Evolutionary conservation across 2,888 invertebrate genomes (phyloP), one percentile per base, ranked within the genome.

Genomic region (Lobophora halterata): DNA sequence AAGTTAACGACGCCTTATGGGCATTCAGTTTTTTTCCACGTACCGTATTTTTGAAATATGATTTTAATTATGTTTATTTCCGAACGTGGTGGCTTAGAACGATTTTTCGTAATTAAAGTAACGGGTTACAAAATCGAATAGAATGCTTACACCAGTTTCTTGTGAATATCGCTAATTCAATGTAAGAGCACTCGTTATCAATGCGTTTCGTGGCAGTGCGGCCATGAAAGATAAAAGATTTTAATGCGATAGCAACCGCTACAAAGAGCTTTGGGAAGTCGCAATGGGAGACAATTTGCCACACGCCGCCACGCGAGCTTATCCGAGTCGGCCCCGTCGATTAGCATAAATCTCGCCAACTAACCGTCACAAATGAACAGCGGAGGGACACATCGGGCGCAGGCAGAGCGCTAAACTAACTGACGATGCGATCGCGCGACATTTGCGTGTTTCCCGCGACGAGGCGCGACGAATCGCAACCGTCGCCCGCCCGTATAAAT

Each of bases 281-380:
- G 73, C 73, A 72, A 72, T 72, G 73, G 73, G 74, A 80, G 80
- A 81, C 77, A 80, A 83, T 85, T 81, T 79, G 81, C 76, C 76
- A 80, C 79, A 80, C 80, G 69, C 71, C 76, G 81, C 81, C 82
- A 83, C 81, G 79, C 81, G 75, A 73, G 76, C 77, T 85, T 79
- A 81, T 74, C 73, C 73, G 73, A 76, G 65, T 74, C 81, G 63
- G 75, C 82, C 83, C 71, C 74, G 73, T 77, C 85, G 82, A 85
- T 87, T 87, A 86, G 78, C 85, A 87, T 86, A 87, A 87, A 86
- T 86, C 83, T 85, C 79, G 71, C 76, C 81, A 82, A 85, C 79
- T 83, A 85, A 79, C 83, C 85, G 80, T 79, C 79, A 74, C 86
- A 74, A 86, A 87, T 82, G 79, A 76, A 65, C 61, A 58, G 61